Evolutionary conservation across 2,888 invertebrate genomes (phyloP).

Genomic region (Nephrotoma guestfalica): DNA sequence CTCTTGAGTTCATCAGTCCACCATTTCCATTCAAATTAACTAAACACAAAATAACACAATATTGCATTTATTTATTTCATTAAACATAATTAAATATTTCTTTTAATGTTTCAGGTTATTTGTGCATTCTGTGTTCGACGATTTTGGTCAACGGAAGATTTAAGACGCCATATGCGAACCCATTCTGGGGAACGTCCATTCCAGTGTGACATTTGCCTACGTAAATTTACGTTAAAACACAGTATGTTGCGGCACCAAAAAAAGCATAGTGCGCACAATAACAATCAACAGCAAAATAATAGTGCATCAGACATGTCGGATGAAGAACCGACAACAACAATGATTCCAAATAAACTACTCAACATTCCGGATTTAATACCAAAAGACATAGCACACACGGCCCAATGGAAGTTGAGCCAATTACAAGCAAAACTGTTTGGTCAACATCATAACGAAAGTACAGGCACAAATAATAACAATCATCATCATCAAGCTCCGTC

Average conservation of each 20-base stretch:
- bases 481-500: neutral
- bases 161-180: constrained; percentile 85
- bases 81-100: neutral
- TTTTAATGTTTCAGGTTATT: constrained; percentile 33
- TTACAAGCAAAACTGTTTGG: constrained; percentile 24
- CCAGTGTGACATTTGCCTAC: constrained; percentile 75
- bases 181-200: constrained; percentile 88
- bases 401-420: neutral
- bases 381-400: neutral
- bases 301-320: constrained; percentile 31
- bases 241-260: constrained; percentile 88
- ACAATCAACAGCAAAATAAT: constrained; percentile 19
- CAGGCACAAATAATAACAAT: constrained; percentile 1
- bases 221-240: constrained; percentile 84
- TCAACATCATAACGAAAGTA: neutral
- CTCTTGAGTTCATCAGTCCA: too few relatives aligned
- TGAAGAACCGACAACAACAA: constrained; percentile 24
- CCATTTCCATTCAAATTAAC: too few relatives aligned
- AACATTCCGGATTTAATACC: constrained; percentile 9
- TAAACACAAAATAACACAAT: too few relatives aligned
- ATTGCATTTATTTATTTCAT: too few relatives aligned
- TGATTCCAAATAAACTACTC: neutral
- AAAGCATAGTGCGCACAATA: constrained; percentile 58
- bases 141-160: constrained; percentile 90
- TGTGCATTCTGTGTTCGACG: constrained; percentile 87